Percentiles rank a stretch among this genome's conserved stretches.
Evolutionary conservation across 1,140 invertebrate genomes (phyloP).

Genomic region (Apis laboriosa): DNA sequence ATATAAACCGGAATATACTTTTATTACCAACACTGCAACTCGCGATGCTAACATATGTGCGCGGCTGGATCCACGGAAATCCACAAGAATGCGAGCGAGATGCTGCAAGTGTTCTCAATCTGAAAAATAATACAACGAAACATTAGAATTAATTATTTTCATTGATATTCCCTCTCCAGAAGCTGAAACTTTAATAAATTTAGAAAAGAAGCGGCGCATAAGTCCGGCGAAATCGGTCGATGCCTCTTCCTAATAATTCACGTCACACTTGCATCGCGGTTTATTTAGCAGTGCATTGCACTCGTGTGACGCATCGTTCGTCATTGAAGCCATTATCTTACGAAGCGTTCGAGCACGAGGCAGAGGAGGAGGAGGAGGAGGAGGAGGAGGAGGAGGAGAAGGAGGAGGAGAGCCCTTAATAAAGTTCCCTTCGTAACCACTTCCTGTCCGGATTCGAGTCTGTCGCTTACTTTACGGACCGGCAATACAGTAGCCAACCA

Average conservation of each 20-base stretch:
- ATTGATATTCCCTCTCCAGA: too few relatives aligned
- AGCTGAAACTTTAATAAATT: too few relatives aligned
- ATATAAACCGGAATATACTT: neutral
- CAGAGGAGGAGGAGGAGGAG: neutral
- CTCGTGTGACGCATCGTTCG: slow-evolving; percentile 23
- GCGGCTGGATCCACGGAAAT: neutral
- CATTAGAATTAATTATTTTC: too few relatives aligned
- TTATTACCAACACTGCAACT: neutral
- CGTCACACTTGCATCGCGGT: neutral
- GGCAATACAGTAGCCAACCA: slow-evolving; percentile 6
- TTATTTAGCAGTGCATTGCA: slow-evolving; percentile 16
- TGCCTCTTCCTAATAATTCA: neutral
- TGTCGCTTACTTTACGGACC: slow-evolving; percentile 36
- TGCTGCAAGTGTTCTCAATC: too few relatives aligned
- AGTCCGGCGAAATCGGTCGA: too few relatives aligned
- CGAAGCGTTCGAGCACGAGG: neutral
- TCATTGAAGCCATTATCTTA: slow-evolving; percentile 40
- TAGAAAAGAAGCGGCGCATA: too few relatives aligned
- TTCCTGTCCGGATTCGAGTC: slow-evolving; percentile 24
- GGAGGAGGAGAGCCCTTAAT: slow-evolving; percentile 17
- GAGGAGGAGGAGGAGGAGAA: neutral
- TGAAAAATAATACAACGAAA: too few relatives aligned
- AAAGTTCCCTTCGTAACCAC: slow-evolving; percentile 42
- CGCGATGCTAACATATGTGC: neutral
- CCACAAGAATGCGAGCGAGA: too few relatives aligned